Percentiles rank a stretch among this genome's conserved stretches.
These are phyloP conservation scores for Acrobasis consociella DNA, from an alignment of 2,888 invertebrate species.

Conservation along the genomic window DNA sequence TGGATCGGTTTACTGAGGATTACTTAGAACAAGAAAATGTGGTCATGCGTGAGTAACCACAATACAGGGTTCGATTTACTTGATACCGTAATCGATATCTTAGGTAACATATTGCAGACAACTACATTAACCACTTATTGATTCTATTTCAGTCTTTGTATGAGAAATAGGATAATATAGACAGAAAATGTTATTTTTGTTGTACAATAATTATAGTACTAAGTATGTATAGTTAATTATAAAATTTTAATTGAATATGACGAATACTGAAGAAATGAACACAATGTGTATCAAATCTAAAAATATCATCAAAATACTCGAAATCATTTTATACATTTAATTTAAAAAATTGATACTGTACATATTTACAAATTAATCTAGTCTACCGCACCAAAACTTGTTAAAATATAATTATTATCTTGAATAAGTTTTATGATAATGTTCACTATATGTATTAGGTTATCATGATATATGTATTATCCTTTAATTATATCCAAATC, in stretches of 20 bases:
- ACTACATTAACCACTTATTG: constrained; percentile 22
- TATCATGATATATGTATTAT: neutral
- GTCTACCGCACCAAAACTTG: no score
- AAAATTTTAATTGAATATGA: no score
- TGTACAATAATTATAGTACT: no score
- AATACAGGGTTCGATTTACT: constrained; percentile 41
- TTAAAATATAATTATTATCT: no score
- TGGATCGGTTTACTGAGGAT: constrained; percentile 65
- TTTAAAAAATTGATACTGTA: no score
- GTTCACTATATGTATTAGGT: neutral
- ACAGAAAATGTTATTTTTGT: no score
- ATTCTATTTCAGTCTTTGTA: neutral
- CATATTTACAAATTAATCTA: no score
- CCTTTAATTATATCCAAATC: neutral
- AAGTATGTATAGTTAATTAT: neutral
- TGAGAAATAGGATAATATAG: neutral
- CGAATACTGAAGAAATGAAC: no score
- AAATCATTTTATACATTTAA: no score
- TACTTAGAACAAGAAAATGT: constrained; percentile 35
- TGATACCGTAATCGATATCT: constrained; percentile 40
- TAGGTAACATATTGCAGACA: constrained; percentile 27
- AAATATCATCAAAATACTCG: no score
- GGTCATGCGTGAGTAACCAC: constrained; percentile 48
- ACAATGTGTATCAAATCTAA: no score
- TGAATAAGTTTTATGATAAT: neutral